Conservation (phyloP, 2,797 vertebrate species). For the Sebastes itinus region DNA sequence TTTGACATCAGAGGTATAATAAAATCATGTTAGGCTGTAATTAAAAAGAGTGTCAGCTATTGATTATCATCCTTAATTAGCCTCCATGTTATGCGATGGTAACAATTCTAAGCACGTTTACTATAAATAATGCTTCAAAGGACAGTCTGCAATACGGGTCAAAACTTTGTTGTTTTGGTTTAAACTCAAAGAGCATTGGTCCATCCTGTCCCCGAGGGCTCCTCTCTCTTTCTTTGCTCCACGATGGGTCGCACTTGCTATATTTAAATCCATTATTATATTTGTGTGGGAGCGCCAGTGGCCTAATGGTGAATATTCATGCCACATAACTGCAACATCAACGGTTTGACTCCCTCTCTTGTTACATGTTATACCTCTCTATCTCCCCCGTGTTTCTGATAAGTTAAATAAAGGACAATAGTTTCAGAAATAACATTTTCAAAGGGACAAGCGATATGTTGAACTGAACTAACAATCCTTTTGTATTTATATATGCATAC, state of each 20-base stretch:
- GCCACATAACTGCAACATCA: background rate
- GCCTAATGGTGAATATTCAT: background rate
- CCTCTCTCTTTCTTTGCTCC: background rate
- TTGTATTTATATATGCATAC: background rate
- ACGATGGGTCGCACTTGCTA: background rate
- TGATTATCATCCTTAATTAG: background rate
- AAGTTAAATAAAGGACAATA: background rate
- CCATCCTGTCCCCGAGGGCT: background rate
- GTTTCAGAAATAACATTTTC: background rate
- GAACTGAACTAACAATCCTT: background rate
- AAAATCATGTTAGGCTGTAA: background rate
- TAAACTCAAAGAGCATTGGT: background rate
- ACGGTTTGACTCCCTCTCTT: background rate
- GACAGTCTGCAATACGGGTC: background rate
- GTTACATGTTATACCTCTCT: background rate
- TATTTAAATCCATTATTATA: background rate
- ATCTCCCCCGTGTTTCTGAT: background rate
- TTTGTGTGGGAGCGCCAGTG: rapidly evolving
- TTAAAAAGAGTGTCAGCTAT: background rate
- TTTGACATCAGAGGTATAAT: background rate
- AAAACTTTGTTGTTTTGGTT: constrained; percentile 4
- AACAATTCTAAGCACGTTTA: background rate
- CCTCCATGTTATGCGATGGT: background rate
- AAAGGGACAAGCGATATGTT: background rate
- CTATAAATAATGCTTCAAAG: background rate